Percentiles rank a stretch among this genome's conserved stretches.
phyloP scores from a whole-genome alignment of 37 sponge, comb jelly and placozoan genomes.

The Axinella damicornis region DNA sequence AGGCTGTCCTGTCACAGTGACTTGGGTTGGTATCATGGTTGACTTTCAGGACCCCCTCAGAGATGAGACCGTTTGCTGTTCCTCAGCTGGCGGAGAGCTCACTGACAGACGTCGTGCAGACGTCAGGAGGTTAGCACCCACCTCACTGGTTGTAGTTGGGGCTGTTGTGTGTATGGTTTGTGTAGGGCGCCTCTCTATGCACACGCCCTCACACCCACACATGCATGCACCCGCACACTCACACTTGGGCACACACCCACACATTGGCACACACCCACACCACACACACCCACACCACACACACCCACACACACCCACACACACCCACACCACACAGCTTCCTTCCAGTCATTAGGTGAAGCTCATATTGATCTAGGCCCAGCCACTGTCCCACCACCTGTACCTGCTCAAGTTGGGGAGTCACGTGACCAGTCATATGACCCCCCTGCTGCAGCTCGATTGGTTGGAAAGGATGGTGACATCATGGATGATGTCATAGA shows the following conservation, averaged over 20 bases:
- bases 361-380: slow-evolving; percentile 15
- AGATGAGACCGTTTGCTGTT: slow-evolving; percentile 12
- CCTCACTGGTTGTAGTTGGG: too few relatives aligned
- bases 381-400: background rate
- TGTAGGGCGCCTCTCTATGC: too few relatives aligned
- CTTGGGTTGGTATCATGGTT: too few relatives aligned
- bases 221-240: too few relatives aligned
- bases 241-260: too few relatives aligned
- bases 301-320: slow-evolving; percentile 42
- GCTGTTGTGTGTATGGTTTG: too few relatives aligned
- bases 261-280: background rate
- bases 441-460: background rate
- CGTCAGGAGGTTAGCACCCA: slow-evolving; percentile 7
- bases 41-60: background rate
- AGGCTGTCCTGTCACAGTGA: too few relatives aligned
- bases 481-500: slow-evolving; percentile 51
- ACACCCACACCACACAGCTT: background rate
- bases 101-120: slow-evolving; percentile 1
- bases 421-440: slow-evolving; percentile 31
- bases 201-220: too few relatives aligned
- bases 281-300: slow-evolving; percentile 39
- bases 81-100: slow-evolving; percentile 46
- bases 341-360: slow-evolving; percentile 19
- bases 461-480: background rate
- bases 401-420: background rate